Evolutionary conservation across 2,113 vertebrate species (phyloP).

Genomic region (Daphoenositta chrysoptera): DNA sequence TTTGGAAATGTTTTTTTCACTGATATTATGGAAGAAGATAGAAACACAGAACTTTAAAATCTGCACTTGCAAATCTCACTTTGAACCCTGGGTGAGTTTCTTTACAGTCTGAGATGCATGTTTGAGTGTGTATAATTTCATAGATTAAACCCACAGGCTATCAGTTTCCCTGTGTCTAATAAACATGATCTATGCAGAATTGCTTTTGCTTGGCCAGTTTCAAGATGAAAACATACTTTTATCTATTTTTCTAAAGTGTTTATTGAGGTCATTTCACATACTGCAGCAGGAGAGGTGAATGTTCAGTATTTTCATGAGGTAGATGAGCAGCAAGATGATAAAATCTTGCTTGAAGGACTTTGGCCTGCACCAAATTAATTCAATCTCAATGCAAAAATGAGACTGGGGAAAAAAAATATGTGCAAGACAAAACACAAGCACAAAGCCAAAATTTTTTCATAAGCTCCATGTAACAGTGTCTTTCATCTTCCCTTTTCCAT

Average conservation of each 20-base stretch:
- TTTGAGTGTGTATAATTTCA: not conserved
- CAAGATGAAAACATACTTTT: conserved; percentile 14
- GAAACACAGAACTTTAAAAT: not conserved
- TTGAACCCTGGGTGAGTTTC: not conserved
- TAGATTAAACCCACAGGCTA: not conserved
- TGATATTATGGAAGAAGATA: not conserved
- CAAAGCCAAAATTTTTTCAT: not conserved
- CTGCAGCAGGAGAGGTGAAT: not conserved
- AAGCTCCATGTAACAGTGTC: not conserved
- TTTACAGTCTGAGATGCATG: not conserved
- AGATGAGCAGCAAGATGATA: not conserved
- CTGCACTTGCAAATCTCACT: not conserved
- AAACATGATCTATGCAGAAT: conserved; percentile 5
- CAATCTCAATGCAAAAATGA: not conserved
- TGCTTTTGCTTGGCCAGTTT: conserved; percentile 38
- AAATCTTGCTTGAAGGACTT: not conserved
- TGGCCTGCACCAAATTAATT: not conserved
- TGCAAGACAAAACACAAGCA: not conserved
- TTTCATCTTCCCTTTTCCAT: not conserved
- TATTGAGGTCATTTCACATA: not conserved
- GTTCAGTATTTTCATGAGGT: not conserved
- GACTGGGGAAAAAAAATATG: not conserved
- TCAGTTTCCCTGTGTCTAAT: not conserved
- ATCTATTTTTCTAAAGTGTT: not conserved
- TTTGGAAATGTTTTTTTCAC: not conserved